These are phyloP conservation scores for Magallana nippona DNA, from an alignment of 2,888 invertebrate genomes.

Conservation along the genomic window DNA sequence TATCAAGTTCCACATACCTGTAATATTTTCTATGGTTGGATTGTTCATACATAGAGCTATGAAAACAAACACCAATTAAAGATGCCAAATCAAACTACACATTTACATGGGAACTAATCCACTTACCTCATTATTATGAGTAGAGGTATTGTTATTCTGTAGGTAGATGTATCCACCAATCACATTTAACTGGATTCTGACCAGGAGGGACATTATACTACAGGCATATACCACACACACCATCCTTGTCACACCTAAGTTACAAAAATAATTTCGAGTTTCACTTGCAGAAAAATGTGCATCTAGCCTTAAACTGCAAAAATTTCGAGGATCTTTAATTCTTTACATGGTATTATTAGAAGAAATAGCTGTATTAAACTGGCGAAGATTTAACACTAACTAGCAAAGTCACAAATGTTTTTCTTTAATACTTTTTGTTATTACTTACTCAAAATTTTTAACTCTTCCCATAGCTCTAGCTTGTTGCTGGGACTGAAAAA, in stretches of 20 bases:
- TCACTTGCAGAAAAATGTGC: background rate
- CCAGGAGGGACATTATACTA: slow-evolving; percentile 89
- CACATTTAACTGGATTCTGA: slow-evolving; percentile 92
- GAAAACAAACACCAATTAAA: too few relatives aligned
- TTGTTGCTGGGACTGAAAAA: slow-evolving; percentile 84
- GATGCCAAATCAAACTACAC: too few relatives aligned
- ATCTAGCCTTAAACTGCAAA: background rate
- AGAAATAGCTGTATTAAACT: too few relatives aligned
- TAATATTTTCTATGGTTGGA: too few relatives aligned
- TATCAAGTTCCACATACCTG: too few relatives aligned
- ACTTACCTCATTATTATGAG: background rate
- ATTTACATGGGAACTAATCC: too few relatives aligned
- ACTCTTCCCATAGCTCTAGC: slow-evolving; percentile 88
- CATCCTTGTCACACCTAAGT: slow-evolving; percentile 87
- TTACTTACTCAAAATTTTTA: slow-evolving; percentile 85
- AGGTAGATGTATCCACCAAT: slow-evolving; percentile 92
- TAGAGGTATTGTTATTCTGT: slow-evolving; percentile 80
- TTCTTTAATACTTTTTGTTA: too few relatives aligned
- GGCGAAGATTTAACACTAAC: too few relatives aligned
- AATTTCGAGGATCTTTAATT: too few relatives aligned
- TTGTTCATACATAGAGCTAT: too few relatives aligned
- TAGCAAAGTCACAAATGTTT: background rate
- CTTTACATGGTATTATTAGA: too few relatives aligned
- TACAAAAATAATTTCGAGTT: background rate
- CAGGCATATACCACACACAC: slow-evolving; percentile 89